A percentile compares a stretch with the other conserved stretches of the same genome.
Conservation (phyloP, 1,140 invertebrate species). For the Heliconius eleuchia region DNA sequence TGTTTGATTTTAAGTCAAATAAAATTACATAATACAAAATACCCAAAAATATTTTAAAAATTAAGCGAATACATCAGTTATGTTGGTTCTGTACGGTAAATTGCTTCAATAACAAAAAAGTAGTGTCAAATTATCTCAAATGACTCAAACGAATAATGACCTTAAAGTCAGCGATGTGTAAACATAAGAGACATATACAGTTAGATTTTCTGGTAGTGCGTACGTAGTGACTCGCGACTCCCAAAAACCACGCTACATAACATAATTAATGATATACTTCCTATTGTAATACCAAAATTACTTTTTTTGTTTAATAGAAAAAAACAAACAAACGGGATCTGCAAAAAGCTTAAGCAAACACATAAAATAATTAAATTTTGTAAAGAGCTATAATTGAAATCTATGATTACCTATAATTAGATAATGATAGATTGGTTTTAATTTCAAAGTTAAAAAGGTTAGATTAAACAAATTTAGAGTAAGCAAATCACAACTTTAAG, state of each 20-base stretch:
- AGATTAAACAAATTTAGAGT: no score
- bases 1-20: not conserved
- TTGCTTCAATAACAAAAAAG: constrained; percentile 43
- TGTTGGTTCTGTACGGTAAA: constrained; percentile 36
- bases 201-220: constrained; percentile 67
- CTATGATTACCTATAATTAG: no score
- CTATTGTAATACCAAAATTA: not conserved
- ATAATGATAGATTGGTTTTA: no score
- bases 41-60: not conserved
- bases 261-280: constrained; percentile 10
- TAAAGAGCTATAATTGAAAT: no score
- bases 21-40: not conserved
- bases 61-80: not conserved
- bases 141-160: constrained; percentile 58
- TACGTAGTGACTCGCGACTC: constrained; percentile 53
- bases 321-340: not conserved
- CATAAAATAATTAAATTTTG: no score
- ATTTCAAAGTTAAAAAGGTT: no score
- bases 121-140: constrained; percentile 52
- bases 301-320: not conserved
- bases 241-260: constrained; percentile 22
- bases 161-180: constrained; percentile 68
- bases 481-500: no score
- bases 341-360: not conserved
- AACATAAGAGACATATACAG: constrained; percentile 64